Evolutionary conservation across 2,888 invertebrate species (phyloP).

Genomic region (Rambutsinella grinnellia): DNA sequence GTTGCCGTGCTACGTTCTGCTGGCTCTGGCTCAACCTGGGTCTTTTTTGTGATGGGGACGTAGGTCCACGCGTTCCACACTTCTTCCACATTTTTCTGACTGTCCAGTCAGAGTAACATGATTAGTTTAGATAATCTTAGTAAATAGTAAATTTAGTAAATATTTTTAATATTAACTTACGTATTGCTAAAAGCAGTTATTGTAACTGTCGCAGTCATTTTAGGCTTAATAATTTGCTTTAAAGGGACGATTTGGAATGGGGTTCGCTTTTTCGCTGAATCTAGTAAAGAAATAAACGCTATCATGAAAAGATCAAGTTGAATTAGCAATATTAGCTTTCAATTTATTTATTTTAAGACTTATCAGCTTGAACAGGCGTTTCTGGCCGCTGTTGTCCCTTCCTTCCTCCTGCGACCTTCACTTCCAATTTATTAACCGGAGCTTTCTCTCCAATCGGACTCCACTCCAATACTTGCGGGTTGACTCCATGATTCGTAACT

Average conservation of each 20-base stretch:
- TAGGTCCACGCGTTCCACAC: conserved; percentile 37
- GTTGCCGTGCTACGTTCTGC: background rate
- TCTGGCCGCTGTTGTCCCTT: background rate
- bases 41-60: conserved; percentile 24
- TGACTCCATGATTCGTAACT: conserved; percentile 41
- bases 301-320: too few species aligned
- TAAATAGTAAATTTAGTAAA: too few species aligned
- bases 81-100: conserved; percentile 16
- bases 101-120: too few species aligned
- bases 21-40: background rate
- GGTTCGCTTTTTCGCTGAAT: too few species aligned
- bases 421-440: conserved; percentile 21
- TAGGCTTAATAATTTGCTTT: too few species aligned
- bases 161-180: conserved; percentile 19
- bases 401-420: background rate
- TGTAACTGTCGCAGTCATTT: conserved; percentile 6
- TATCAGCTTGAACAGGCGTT: background rate
- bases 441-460: conserved; percentile 14
- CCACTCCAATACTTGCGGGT: conserved; percentile 44
- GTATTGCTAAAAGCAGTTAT: conserved; percentile 20
- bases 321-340: too few species aligned
- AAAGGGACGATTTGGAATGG: too few species aligned
- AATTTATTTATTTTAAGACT: too few species aligned
- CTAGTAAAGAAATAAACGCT: too few species aligned
- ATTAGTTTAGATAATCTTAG: too few species aligned